Base-by-base conservation (phyloP, 2,113 vertebrate species). In the Dasyurus viverrinus region DNA sequence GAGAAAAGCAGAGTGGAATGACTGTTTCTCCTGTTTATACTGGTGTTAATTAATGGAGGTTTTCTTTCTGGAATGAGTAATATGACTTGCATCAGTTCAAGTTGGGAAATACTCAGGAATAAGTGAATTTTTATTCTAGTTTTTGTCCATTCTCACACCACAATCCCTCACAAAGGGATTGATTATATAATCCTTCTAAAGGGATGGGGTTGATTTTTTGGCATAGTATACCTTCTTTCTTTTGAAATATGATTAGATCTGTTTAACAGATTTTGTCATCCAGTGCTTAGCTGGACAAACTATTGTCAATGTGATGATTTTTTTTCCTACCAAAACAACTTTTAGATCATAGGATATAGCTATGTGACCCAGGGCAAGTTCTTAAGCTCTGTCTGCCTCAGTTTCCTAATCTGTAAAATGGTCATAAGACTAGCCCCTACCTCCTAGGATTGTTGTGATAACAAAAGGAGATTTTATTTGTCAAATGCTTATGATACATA, bases 21-120 rank as follows among this genome's bases (percentile, higher is more conserved):
- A 96, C 55, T 2, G 11, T 96, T 96, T 97, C 95, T 84, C 26
- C 0, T 53, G 5, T 52, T 92, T 95, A 53, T 47, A 9, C 36
- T 95, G 42, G 9, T 0, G 92, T 95, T 98, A 50, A 94, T 96
- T 94, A 93, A 47, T 89, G 93, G 90, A 92, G 53, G 26, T 50
- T 94, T 94, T 93, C 53, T 94, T 53, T 96, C 42, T 92, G 36
- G 8, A 50, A 94, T 97, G 92, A 94, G 91, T 89, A 97, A 91
- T 22, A 25, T 92, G 53, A 94, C 96, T 96, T 97, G 60, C 89
- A 91, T 25, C 91, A 92, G 94, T 96, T 92, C 91, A 90, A 27
- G 27, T 36, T 95, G 50, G 84, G 93, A 98, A 93, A 30, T 55
- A 90, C 36, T 54, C 30, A 36, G 26, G 50, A 94, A 84, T 93